Evolutionary conservation across 2,888 invertebrate genomes (phyloP), one percentile per base, ranked within the genome.

Genomic region (Torymus texanus): DNA sequence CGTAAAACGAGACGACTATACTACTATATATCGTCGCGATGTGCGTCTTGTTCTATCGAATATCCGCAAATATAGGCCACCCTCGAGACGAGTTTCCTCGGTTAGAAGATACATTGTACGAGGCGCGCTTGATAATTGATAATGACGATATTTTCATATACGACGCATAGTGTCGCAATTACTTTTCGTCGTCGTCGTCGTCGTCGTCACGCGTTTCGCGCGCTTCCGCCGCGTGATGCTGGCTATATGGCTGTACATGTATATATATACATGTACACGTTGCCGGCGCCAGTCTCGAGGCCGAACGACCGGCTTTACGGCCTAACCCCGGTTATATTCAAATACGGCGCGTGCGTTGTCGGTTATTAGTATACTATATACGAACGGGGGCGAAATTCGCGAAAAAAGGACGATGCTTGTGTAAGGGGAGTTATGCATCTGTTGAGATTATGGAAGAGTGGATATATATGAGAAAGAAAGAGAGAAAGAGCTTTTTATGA

Each of bases 51-150:
- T 8, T 8, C 41, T 41, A 41, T 41, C 41, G 41, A 41, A 41
- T 41, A 41, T 41, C 41, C 41, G 41, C 41, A 41, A 41, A 41
- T 41, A 41, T 41, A 41, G 41, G 8, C 41, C 41, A 41, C 41
- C 41, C 41, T 5, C 10, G 10, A 41, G 41, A 41, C 8, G 41
- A 5, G 8, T 5, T 8, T 55, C 55, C 68, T 16, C 21, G 21
- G 21, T 2, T 21, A 21, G 41, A 41, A 41, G 41, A 41, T 41
- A 41, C 21, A 13, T 3, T 12, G 16, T 18, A 18, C 41, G 50
- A n/a, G 50, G 24, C 21, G 24, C 21, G 24, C 21, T 61, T 21
- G 61, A 65, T 65, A 67, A 67, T 67, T 67, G 67, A 55, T 66
- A 53, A 55, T 18, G 24, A 55, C 24, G 53, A 55, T 67, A 41